Evolutionary conservation across 2,113 vertebrate species (phyloP), one percentile per base, ranked within the genome.

Genomic region (Macquaria australasica): DNA sequence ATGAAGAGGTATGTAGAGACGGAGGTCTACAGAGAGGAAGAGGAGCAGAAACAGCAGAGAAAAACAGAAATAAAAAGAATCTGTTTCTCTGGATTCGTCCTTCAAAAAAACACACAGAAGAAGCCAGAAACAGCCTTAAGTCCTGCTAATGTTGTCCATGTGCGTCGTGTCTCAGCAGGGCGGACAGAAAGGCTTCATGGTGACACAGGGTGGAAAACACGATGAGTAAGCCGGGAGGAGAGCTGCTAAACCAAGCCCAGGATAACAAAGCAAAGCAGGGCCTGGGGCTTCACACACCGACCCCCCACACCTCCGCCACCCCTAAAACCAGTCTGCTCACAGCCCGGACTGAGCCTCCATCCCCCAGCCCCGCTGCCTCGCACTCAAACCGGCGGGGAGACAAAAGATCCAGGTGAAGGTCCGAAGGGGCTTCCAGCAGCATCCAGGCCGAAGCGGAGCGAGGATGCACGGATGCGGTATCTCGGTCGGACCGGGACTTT

Each of bases 211-310:
- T 20, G 37, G 21, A 23, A 76, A 69, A 75, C 72, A 34, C 56
- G 66, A 15, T 2, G 63, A 20, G 50, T 28, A n/a, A 34, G 28
- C 58, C 73, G 41, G 70, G 45, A 66, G 74, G 31, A 55, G 25
- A 8, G 53, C 50, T 39, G 67, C 50, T 11, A 20, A 12, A 8
- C 51, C 18, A 4, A 83, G 67, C 73, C 90, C 81, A 0, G 79
- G 84, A 87, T 25, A 91, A 93, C 91, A 91, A 90, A 92, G 90
- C 89, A 3, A 10, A 84, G 78, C 71, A 83, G 89, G 89, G 90
- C 91, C 92, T 3, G 90, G 90, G 88, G 88, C 84, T 89, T 34
- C 90, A 55, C 83, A 66, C 88, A 62, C 21, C 83, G 81, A 92
- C 89, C 92, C 87, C 85, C 89, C 85, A 84, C 86, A 73, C 86